Evolutionary conservation across 2,113 vertebrate species (phyloP), one percentile per base, ranked within the genome.

Genomic region (Uropsilus gracilis): DNA sequence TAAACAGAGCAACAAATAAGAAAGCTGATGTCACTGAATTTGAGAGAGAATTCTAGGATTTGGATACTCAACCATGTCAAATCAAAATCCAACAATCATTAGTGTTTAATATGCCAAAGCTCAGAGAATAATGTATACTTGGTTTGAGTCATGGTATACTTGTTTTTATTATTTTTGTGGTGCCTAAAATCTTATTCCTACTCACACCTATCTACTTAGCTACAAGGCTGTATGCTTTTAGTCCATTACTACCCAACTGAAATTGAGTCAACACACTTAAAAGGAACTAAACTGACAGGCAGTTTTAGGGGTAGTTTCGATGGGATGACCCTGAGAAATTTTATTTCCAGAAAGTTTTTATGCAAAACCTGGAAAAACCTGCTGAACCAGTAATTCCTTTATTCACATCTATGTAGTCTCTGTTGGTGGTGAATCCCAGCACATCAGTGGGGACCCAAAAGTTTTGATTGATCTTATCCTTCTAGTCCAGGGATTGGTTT

Each of bases 311-410:
- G 13, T 50, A 9, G 61, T 77, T 95, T 86, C 8, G 0, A 57
- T 34, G 48, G 63, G 73, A 42, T 28, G 37, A 80, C 16, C 44
- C n/a, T 32, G 42, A 86, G n/a, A 76, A 87, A 37, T 69, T 90
- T 92, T 71, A 34, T 94, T 68, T 94, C 46, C 26, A 61, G 57
- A 55, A 55, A 30, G 20, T 95, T 69, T 87, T 89, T 30, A 39
- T 75, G n/a, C 28, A 80, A 46, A 30, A 80, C 39, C 68, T 81
- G 50, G 68, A 92, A 48, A 55, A 1, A 20, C 50, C 42, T 71
- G 59, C 17, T 85, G 4, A 30, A 50, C 53, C 46, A 63, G 73
- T 86, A 28, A 71, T 57, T 32, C 32, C 37, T 61, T 53, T 59
- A 50, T 61, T 82, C 8, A 7, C 0, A 9, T 63, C 91, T 44